A percentile compares a stretch with the other conserved stretches of the same genome.
phyloP scores from a whole-genome alignment of 2,113 vertebrate species.

The Gorsachius goisagi region DNA sequence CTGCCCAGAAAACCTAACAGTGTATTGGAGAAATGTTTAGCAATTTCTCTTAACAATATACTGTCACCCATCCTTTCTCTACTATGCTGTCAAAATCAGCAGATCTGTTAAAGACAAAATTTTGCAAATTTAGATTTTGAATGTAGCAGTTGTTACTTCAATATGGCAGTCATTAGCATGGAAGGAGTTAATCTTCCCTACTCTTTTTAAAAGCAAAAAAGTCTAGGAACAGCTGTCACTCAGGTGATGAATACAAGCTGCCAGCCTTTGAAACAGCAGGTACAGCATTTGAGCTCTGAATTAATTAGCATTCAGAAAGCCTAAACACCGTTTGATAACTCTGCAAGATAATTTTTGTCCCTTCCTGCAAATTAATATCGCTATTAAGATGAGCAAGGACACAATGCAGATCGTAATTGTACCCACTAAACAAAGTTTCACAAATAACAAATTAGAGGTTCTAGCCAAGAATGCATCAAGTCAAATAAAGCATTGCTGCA shows the following conservation, averaged over 20 bases:
- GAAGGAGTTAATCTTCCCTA: conserved; percentile 67
- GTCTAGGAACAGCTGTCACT: conserved; percentile 76
- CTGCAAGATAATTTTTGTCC: conserved; percentile 59
- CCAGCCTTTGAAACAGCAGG: conserved; percentile 75
- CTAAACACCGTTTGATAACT: conserved; percentile 41
- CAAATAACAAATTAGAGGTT: conserved; percentile 11
- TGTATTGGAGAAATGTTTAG: not conserved
- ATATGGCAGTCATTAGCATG: conserved; percentile 35
- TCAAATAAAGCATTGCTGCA: not conserved
- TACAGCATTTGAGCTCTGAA: conserved; percentile 69
- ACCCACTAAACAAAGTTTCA: conserved; percentile 40
- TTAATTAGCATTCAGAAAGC: conserved; percentile 78
- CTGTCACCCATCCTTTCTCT: not conserved
- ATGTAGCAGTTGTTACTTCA: not conserved
- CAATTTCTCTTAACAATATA: not conserved
- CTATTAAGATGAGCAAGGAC: conserved; percentile 54
- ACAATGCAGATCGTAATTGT: conserved; percentile 41
- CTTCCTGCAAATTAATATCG: conserved; percentile 65
- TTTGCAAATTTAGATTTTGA: not conserved
- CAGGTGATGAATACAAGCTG: conserved; percentile 78
- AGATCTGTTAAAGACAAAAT: not conserved
- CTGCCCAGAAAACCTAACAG: not conserved
- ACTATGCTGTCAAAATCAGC: conserved; percentile 5
- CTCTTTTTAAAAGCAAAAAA: conserved; percentile 62
- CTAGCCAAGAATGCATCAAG: conserved; percentile 6